Evolutionary conservation across 2,888 invertebrate species (phyloP), one percentile per base, ranked within the genome.

Genomic region (Byasa hedistus): DNA sequence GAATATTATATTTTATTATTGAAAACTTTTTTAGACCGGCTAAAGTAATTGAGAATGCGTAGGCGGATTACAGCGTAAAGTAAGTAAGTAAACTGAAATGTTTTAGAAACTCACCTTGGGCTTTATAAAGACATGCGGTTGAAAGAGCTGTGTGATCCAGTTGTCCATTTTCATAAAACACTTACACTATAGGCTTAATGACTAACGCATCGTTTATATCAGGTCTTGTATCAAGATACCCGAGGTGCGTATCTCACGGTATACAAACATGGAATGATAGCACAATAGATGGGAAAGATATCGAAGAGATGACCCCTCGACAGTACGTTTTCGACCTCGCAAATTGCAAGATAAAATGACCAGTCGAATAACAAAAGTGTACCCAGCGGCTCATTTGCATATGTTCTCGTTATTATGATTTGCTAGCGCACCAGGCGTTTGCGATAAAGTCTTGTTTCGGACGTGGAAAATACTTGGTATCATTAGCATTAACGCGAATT

Each of bases 91-190:
- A 44, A 4, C 17, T 32, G 1, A 52, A 21, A 52, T 52, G 0
- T 19, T 52, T 52, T 23, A 23, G 17, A 60, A 55, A 76, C 79
- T 68, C 82, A 91, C 91, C 89, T 88, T 90, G 15, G 87, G 81
- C 70, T 87, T 90, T 63, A 70, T 78, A 68, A 87, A 83, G 2
- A 83, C 79, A 56, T 84, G 87, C n/a, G 88, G 75, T 69, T 92
- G 92, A 74, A 92, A 92, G 64, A 92, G 80, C 73, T 91, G 83
- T 63, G 90, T 81, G 70, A 92, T 92, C 92, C 92, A 92, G 80
- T 90, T 84, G 66, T 91, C 88, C 91, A 92, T 92, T 71, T 72
- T 68, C 68, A 58, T 68, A 32, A 59, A 63, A 56, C 22, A 68
- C 39, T 63, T 57, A 57, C 52, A 65, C 58, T 60, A 39, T 57